phyloP scores from a whole-genome alignment of 2,113 vertebrate genomes.

The Halcyon malimbica region DNA sequence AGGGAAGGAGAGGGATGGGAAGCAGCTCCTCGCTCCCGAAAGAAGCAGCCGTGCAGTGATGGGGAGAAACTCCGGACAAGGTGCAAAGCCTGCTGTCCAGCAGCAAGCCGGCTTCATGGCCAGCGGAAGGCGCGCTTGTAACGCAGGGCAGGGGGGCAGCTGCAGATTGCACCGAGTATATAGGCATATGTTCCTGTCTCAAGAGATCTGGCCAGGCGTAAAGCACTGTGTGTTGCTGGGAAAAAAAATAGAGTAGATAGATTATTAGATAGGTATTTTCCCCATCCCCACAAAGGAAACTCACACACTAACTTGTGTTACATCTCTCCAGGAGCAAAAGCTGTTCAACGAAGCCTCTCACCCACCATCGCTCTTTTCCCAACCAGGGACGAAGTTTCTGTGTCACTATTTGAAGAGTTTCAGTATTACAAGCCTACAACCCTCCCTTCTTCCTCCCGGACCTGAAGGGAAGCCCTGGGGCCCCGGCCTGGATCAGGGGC shows the following conservation, averaged over 20 bases:
- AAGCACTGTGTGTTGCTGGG: neutral
- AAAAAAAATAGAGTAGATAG: too few species aligned
- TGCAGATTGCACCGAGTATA: neutral
- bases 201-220: neutral
- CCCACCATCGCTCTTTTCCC: neutral
- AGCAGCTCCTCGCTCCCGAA: neutral
- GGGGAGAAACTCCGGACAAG: neutral
- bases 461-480: neutral
- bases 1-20: too few species aligned
- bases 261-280: neutral
- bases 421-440: neutral
- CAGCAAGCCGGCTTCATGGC: neutral
- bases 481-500: rapidly evolving
- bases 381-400: neutral
- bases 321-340: neutral
- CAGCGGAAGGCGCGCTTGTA: neutral
- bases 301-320: rapidly evolving
- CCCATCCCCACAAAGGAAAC: rapidly evolving
- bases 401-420: neutral
- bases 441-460: rapidly evolving
- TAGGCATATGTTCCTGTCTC: neutral
- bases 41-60: neutral
- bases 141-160: neutral
- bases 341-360: neutral
- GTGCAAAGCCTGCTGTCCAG: neutral